Evolutionary conservation across 2,797 vertebrate species (phyloP).

Genomic region (Tamandua tetradactyla): DNA sequence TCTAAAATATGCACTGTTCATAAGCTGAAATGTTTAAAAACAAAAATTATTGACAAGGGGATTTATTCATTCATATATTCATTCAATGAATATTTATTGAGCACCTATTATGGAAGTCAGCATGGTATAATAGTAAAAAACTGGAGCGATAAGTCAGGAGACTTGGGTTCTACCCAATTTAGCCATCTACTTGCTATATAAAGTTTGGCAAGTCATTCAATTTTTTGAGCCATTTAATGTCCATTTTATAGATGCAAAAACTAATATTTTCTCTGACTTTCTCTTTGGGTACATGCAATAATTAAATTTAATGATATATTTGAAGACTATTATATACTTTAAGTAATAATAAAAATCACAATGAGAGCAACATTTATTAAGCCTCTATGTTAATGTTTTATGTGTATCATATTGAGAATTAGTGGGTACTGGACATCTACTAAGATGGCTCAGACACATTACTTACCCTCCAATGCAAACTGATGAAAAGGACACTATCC

Average conservation of each 20-base stretch:
- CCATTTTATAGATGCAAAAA: background rate
- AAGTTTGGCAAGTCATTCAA: background rate
- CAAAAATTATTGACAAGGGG: background rate
- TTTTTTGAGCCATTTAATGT: background rate
- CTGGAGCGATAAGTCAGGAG: background rate
- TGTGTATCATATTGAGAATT: background rate
- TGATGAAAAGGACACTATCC: too few relatives aligned
- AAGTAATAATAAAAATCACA: background rate
- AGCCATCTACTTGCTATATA: background rate
- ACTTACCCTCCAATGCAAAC: background rate
- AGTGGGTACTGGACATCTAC: background rate
- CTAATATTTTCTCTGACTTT: background rate
- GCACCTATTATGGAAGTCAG: background rate
- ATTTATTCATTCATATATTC: background rate
- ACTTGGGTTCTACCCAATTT: background rate
- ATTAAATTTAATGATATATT: slow-evolving; percentile 26
- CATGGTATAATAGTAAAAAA: background rate
- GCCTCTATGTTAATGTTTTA: background rate
- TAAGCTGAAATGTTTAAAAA: background rate
- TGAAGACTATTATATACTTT: background rate
- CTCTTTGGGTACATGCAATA: background rate
- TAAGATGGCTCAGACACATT: background rate
- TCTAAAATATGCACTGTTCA: slow-evolving; percentile 12
- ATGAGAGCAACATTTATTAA: background rate
- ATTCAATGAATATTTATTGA: slow-evolving; percentile 41